Evolutionary conservation across 2,888 invertebrate species (phyloP).

Genomic region (Brachynemurus nebulosus): DNA sequence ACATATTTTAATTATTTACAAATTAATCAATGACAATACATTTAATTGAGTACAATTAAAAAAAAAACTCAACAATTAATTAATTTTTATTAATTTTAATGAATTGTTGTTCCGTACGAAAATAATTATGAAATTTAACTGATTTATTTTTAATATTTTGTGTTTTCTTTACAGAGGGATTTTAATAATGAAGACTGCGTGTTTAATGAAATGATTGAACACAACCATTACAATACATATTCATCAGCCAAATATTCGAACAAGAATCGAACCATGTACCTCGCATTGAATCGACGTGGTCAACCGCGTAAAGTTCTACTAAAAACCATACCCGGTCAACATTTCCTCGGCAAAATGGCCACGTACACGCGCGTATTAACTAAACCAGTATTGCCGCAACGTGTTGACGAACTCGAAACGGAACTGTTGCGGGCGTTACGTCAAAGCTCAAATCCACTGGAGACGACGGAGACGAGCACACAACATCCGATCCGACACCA

Average conservation of each 20-base stretch:
- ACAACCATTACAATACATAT: constrained; percentile 76
- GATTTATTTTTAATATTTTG: constrained; percentile 5
- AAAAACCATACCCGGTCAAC: constrained; percentile 32
- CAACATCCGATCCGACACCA: constrained; percentile 32
- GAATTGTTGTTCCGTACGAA: too few species aligned
- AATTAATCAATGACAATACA: too few species aligned
- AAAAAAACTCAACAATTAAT: too few species aligned
- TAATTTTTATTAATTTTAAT: too few species aligned
- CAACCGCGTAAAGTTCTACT: constrained; percentile 59
- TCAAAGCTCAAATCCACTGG: constrained; percentile 15
- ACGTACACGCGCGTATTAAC: constrained; percentile 60
- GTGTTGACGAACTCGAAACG: constrained; percentile 37
- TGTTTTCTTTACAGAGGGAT: constrained; percentile 61
- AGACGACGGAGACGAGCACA: constrained; percentile 6
- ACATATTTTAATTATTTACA: too few species aligned
- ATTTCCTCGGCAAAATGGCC: constrained; percentile 54
- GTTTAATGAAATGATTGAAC: constrained; percentile 75
- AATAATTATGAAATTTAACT: too few species aligned
- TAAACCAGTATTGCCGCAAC: constrained; percentile 37
- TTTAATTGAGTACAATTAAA: too few species aligned
- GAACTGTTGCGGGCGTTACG: constrained; percentile 29
- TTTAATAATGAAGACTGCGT: constrained; percentile 68
- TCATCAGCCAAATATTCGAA: constrained; percentile 61
- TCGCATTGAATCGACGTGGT: constrained; percentile 63
- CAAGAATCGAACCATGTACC: constrained; percentile 53